Conservation (phyloP, 2,888 invertebrate genomes). For the Thecophora atra region DNA sequence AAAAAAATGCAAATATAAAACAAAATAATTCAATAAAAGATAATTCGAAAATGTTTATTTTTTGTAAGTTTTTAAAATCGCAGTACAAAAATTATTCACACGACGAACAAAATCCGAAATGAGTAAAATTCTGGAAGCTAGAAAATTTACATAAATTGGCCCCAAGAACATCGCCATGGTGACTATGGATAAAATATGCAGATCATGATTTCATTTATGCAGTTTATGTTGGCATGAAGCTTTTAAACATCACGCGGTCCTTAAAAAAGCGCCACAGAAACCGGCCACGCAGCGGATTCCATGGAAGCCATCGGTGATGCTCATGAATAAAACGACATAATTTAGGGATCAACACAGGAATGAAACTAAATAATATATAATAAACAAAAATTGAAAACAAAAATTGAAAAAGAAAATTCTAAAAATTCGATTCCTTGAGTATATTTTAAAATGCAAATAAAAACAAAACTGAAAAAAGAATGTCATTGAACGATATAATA, state of each 20-base stretch:
- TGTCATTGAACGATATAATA: no score
- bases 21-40: not conserved
- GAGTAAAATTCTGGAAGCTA: not conserved
- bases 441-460: no score
- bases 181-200: constrained; percentile 29
- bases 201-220: constrained; percentile 24
- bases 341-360: constrained; percentile 8
- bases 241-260: constrained; percentile 23
- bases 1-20: not conserved
- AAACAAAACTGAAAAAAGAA: no score
- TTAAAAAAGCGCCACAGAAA: not conserved
- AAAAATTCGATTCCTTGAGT: not conserved
- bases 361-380: not conserved
- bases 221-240: not conserved
- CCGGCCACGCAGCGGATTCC: not conserved
- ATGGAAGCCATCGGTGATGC: constrained; percentile 6
- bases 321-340: constrained; percentile 30
- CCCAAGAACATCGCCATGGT: constrained; percentile 3
- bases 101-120: not conserved
- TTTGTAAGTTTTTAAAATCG: not conserved
- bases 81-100: not conserved
- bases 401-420: not conserved
- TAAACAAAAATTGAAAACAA: not conserved
- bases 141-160: constrained; percentile 26
- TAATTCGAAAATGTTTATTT: not conserved